phyloP scores from a whole-genome alignment of 2,797 vertebrate genomes.

The Paramormyrops hopkinsi region DNA sequence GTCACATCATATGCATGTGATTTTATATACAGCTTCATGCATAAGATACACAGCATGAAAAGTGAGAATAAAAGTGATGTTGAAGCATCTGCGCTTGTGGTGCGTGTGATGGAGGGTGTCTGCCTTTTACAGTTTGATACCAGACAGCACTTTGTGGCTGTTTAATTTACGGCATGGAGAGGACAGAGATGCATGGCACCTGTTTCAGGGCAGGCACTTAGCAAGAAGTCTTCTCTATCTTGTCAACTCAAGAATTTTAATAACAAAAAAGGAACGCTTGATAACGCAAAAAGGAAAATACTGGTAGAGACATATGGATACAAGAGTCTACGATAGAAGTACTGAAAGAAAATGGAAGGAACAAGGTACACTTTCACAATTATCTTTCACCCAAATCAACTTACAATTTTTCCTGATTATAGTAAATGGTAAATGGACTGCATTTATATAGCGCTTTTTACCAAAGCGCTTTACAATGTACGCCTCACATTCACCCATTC shows the following conservation, averaged over 20 bases:
- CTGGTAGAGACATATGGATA: not conserved
- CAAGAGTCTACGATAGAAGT: not conserved
- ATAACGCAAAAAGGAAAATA: not conserved
- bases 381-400: not conserved
- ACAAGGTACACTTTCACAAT: not conserved
- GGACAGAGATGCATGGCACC: not conserved
- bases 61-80: not conserved
- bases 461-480: too few species aligned
- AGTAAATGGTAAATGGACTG: too few species aligned
- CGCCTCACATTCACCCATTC: too few species aligned
- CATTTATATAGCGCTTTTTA: too few species aligned
- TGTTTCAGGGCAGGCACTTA: not conserved
- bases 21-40: not conserved
- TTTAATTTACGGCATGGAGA: not conserved
- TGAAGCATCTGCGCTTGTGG: not conserved
- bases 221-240: not conserved
- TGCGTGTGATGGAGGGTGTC: not conserved
- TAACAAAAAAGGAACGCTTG: not conserved
- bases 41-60: not conserved
- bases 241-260: not conserved
- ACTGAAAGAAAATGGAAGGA: not conserved
- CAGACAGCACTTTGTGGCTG: not conserved
- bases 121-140: not conserved
- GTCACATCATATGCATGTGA: not conserved
- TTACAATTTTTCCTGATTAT: not conserved